These are phyloP conservation scores for Leucoraja ocellata DNA, from an alignment of 2,797 vertebrate species.

Conservation along the genomic window DNA sequence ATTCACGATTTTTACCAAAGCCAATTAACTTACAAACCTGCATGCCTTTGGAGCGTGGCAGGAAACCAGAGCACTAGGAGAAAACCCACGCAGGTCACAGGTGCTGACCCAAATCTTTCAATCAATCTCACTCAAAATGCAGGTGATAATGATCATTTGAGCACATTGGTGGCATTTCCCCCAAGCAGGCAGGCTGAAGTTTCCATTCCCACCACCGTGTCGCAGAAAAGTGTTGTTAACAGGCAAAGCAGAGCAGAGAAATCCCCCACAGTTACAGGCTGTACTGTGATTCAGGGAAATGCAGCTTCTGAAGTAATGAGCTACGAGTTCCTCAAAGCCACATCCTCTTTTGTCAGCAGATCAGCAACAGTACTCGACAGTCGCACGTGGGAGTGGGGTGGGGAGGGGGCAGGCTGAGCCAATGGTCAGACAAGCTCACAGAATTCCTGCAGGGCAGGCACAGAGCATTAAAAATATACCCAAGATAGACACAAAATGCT, in stretches of 20 bases:
- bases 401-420: too few relatives aligned
- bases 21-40: too few relatives aligned
- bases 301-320: background rate
- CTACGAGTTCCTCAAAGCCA: background rate
- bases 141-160: background rate
- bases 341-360: background rate
- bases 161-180: background rate
- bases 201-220: background rate
- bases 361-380: background rate
- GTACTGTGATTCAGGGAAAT: background rate
- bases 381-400: background rate
- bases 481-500: too few relatives aligned
- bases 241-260: background rate
- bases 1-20: too few relatives aligned
- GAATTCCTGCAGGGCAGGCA: too few relatives aligned
- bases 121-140: background rate
- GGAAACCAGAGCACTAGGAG: too few relatives aligned
- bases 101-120: too few relatives aligned
- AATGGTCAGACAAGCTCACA: background rate
- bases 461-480: background rate
- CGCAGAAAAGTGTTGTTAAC: background rate
- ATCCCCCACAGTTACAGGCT: background rate
- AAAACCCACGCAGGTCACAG: too few relatives aligned
- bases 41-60: too few relatives aligned
- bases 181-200: background rate